Evolutionary conservation across 2,113 vertebrate species (phyloP).

Genomic region (Saguinus imperator): DNA sequence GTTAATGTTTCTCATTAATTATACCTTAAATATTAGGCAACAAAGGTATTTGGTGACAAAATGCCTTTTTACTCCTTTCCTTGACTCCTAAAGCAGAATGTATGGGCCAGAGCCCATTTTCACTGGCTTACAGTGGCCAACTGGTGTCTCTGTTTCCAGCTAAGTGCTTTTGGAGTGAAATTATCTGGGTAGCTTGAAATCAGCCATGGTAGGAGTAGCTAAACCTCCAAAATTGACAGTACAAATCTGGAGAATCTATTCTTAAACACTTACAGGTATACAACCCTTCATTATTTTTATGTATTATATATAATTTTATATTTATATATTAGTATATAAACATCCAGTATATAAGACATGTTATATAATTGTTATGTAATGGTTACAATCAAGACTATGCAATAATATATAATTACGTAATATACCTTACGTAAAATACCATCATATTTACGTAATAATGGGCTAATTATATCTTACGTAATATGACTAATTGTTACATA

Average conservation of each 20-base stretch:
- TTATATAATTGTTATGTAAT: too few relatives aligned
- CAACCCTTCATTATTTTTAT: not conserved
- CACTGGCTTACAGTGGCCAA: accelerated
- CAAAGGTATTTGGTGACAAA: not conserved
- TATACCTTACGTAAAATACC: too few relatives aligned
- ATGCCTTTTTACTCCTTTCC: not conserved
- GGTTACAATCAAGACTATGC: too few relatives aligned
- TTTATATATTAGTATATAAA: not conserved
- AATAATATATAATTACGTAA: too few relatives aligned
- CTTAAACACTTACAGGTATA: not conserved
- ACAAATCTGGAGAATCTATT: not conserved
- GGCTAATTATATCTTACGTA: not conserved
- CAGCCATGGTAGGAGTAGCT: not conserved
- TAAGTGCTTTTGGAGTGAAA: not conserved
- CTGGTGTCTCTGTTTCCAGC: not conserved
- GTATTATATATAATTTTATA: not conserved
- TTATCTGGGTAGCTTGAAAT: not conserved
- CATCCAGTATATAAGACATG: too few relatives aligned
- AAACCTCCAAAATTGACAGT: not conserved
- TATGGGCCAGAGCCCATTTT: not conserved
- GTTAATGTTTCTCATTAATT: not conserved
- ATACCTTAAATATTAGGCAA: not conserved
- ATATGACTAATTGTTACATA: not conserved
- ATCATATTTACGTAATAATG: too few relatives aligned
- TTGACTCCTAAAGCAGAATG: not conserved